Evolutionary conservation across 64 coral and sea anemone genomes (phyloP), one percentile per base, ranked within the genome.

Genomic region (Pocillopora verrucosa): DNA sequence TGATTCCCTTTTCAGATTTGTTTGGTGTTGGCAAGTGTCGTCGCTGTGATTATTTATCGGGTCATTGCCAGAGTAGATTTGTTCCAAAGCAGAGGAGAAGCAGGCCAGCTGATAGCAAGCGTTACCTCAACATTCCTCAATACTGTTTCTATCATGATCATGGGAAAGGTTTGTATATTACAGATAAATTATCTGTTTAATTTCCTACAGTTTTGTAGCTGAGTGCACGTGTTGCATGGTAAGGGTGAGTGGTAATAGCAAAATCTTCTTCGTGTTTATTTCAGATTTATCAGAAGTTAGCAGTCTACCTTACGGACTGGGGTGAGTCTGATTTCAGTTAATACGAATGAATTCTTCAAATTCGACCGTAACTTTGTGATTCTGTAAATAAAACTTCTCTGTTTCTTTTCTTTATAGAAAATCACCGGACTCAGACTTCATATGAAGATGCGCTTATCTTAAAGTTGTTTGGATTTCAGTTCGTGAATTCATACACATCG

Each of bases 401-500:
- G 60, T 45, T 81, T 88, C 22, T 75, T 61, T 84, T 63, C 51
- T 77, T 67, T 5, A 11, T 80, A 98, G 95, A 98, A 78, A 98
- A 98, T 51, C 95, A 98, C 58, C 89, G 95, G 12, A 98, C 95
- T 17, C 86, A 94, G 92, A 98, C 95, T 13, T 86, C 92, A 20
- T 94, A 98, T 26, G 92, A 98, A 37, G 95, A 98, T 89, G 95
- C 95, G 13, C 86, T 98, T 1, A 98, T 98, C 36, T 94, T 98
- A 63, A 98, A 98, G 56, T 70, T 98, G 19, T 98, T 98, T 82
- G 95, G 95, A 11, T 98, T 98, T 89, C 95, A 98, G 87, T 98
- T 98, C 80, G 95, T 98, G 72, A 98, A 98, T 80, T 98, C 95
- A 11, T 98, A 98, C 89, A 94, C 95, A 4, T 98, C 95, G n/a